These are phyloP conservation scores for Drosophila prolongata DNA, from an alignment of 2,888 invertebrate species.

Conservation along the genomic window DNA sequence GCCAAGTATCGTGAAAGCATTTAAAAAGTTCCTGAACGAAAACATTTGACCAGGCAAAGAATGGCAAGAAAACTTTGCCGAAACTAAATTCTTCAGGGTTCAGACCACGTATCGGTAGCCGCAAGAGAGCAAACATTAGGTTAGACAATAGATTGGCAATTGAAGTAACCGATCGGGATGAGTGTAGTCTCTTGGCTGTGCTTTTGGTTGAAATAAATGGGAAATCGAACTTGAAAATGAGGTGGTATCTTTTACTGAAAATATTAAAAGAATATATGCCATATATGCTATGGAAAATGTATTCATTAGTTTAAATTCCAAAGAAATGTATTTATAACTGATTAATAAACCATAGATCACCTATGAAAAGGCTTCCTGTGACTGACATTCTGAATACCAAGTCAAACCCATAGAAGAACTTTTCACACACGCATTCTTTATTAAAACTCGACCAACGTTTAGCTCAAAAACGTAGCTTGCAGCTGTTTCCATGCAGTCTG, in stretches of 20 bases:
- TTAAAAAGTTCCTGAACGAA: conserved; percentile 27
- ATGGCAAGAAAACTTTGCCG: conserved; percentile 14
- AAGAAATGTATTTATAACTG: background rate
- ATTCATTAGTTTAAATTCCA: too few species aligned
- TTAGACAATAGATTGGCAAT: conserved; percentile 28
- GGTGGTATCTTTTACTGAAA: too few species aligned
- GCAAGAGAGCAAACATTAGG: conserved; percentile 23
- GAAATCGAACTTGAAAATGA: background rate
- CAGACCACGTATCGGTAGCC: conserved; percentile 12
- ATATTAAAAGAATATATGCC: too few species aligned
- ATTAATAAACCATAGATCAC: background rate
- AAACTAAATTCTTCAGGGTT: conserved; percentile 25
- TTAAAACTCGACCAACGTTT: conserved; percentile 1
- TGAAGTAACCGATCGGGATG: conserved; percentile 14
- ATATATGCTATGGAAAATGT: too few species aligned
- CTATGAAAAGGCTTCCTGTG: background rate
- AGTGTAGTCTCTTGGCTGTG: background rate
- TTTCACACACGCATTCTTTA: conserved; percentile 10
- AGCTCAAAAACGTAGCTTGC: background rate
- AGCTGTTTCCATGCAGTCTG: conserved; percentile 16
- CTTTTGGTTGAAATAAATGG: background rate
- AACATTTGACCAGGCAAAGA: conserved; percentile 21
- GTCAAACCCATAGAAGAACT: background rate
- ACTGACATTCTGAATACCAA: background rate
- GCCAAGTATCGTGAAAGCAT: conserved; percentile 33